Base-by-base conservation (phyloP, 1,140 invertebrate species). In the Lasioglossum albipes region DNA sequence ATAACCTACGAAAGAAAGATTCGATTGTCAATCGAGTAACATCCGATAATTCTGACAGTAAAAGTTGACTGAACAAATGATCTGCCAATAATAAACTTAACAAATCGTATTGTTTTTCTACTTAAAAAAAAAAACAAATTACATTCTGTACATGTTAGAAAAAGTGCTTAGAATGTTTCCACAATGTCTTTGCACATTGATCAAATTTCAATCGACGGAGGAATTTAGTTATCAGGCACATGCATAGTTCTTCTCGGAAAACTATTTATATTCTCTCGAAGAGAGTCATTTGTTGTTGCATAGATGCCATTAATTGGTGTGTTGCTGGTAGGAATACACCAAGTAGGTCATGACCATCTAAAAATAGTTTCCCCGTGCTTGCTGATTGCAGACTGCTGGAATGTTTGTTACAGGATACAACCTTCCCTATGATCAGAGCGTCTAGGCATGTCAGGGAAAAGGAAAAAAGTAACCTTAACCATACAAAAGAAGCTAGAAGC, bases 401-500 rank as follows among this genome's bases (percentile, higher is more conserved):
- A 42, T 27, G 12, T 76, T 52, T 76, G n/a, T 59, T 31, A 49
- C 41, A 64, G 42, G 54, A 49, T n/a, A 62, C 3, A 49, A 22
- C 31, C 16, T 64, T 49, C 31, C 42, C n/a, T 31, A 69, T 31
- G 22, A 59, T 68, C 68, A 2, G 57, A n/a, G 27, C 45, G 27
- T 59, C 42, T 57, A 76, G 36, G 22, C 4, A 82, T 82, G 80
- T 45, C 81, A 59, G 54, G 57, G 7, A 85, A 83, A 81, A 66
- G 75, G 18, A 85, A 83, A 57, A 84, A 83, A 41, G 65, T 84
- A 7, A 54, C 73, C 31, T 52, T 82, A 13, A 74, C 68, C 6
- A 67, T 84, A 42, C 65, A 64, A 42, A 68, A 83, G 61, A 85
- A 85, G 62, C 42, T 85, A 2, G 61, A 80, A 67, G 81, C 81